phyloP scores from a whole-genome alignment of 2,113 vertebrate genomes.

The Antechinus flavipes region DNA sequence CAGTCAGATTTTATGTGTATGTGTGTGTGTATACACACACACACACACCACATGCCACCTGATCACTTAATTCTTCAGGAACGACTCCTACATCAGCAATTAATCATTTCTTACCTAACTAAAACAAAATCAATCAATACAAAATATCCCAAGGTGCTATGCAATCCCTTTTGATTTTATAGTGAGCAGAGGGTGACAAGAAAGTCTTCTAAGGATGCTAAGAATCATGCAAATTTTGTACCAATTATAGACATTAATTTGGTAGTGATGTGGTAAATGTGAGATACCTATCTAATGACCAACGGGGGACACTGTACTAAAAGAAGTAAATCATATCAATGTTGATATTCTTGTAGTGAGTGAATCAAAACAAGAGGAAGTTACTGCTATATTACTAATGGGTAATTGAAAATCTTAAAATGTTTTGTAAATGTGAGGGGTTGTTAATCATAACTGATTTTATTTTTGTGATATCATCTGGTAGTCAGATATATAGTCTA shows the following conservation, averaged over 20 bases:
- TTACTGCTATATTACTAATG: background rate
- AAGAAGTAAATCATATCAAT: background rate
- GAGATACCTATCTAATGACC: background rate
- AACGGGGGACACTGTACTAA: background rate
- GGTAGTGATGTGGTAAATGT: background rate
- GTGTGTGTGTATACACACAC: no score
- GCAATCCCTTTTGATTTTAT: no score
- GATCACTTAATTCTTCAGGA: no score
- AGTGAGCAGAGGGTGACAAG: background rate
- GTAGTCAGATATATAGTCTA: background rate
- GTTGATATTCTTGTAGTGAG: background rate
- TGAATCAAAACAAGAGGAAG: background rate
- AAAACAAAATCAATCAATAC: background rate
- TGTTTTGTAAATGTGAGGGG: background rate
- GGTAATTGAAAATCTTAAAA: background rate
- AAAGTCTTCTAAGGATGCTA: background rate
- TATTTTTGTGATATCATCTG: background rate
- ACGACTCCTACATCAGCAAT: no score
- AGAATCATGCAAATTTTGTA: background rate
- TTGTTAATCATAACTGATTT: background rate
- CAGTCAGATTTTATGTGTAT: no score
- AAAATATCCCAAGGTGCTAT: background rate
- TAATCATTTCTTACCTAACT: background rate
- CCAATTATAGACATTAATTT: background rate
- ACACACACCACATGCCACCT: no score